Evolutionary conservation across 1,140 invertebrate genomes (phyloP).

Genomic region (Euura lappo): DNA sequence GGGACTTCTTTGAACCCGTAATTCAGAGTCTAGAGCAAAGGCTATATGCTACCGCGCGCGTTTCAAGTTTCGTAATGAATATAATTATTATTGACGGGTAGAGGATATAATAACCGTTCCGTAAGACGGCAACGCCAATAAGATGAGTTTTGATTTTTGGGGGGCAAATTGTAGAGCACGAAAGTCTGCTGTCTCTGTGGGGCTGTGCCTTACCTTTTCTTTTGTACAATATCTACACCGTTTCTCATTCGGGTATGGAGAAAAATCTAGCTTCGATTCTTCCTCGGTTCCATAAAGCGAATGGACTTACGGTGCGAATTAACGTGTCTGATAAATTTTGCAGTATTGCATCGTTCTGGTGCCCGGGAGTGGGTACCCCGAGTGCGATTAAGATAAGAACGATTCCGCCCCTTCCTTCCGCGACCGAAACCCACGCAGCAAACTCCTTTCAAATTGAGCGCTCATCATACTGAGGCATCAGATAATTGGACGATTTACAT

Average conservation of each 20-base stretch:
- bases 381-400: neutral
- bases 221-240: no score
- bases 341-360: no score
- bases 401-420: neutral
- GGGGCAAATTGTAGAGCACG: neutral
- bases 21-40: neutral
- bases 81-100: neutral
- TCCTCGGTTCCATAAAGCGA: no score
- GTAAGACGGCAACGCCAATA: conserved; percentile 6
- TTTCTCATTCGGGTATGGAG: no score
- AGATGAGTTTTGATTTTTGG: neutral
- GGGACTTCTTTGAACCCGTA: neutral
- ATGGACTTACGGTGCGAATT: no score
- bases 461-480: neutral
- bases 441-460: neutral
- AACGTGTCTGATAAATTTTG: no score
- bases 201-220: no score
- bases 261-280: no score
- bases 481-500: conserved; percentile 1
- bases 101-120: neutral
- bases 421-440: neutral
- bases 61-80: conserved; percentile 1
- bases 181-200: neutral
- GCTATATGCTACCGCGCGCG: neutral
- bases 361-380: neutral